Percentiles rank a stretch among this genome's conserved stretches.
phyloP scores from a whole-genome alignment of 2,113 vertebrate genomes.

The Chaenocephalus aceratus region DNA sequence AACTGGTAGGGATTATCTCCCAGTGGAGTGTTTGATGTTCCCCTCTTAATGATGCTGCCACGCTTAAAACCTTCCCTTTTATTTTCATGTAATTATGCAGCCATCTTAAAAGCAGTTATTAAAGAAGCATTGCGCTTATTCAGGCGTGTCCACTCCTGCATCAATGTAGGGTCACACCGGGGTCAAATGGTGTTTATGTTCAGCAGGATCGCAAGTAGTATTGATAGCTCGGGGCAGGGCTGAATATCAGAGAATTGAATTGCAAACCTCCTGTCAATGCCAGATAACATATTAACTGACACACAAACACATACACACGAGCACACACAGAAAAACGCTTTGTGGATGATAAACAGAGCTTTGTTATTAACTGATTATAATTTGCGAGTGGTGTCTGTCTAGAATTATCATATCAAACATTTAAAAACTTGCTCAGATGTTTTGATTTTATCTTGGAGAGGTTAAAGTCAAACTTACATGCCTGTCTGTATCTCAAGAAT shows the following conservation, averaged over 20 bases:
- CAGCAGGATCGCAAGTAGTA: constrained; percentile 16
- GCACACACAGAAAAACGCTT: not conserved
- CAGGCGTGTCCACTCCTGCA: constrained; percentile 49
- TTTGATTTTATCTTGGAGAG: not conserved
- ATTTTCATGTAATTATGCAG: constrained; percentile 44
- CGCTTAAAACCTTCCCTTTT: constrained; percentile 53
- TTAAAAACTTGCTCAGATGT: not conserved
- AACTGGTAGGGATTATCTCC: constrained; percentile 64
- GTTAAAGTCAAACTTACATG: not conserved
- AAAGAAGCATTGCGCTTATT: constrained; percentile 26
- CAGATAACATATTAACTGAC: constrained; percentile 8
- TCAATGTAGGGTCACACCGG: constrained; percentile 30
- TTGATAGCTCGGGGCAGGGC: constrained; percentile 31
- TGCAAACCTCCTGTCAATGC: constrained; percentile 26
- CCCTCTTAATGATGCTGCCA: constrained; percentile 57
- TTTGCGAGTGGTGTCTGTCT: constrained; percentile 4
- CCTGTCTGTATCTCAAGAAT: not conserved
- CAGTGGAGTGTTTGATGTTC: constrained; percentile 70
- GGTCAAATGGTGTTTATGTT: constrained; percentile 50
- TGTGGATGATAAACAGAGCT: not conserved
- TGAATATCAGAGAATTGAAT: constrained; percentile 16
- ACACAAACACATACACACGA: not conserved
- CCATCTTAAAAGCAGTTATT: constrained; percentile 61
- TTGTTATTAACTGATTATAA: not conserved
- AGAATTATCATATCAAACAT: not conserved